Base-by-base conservation (phyloP, 2,888 invertebrate genomes). In the Cerastis rubricosa region DNA sequence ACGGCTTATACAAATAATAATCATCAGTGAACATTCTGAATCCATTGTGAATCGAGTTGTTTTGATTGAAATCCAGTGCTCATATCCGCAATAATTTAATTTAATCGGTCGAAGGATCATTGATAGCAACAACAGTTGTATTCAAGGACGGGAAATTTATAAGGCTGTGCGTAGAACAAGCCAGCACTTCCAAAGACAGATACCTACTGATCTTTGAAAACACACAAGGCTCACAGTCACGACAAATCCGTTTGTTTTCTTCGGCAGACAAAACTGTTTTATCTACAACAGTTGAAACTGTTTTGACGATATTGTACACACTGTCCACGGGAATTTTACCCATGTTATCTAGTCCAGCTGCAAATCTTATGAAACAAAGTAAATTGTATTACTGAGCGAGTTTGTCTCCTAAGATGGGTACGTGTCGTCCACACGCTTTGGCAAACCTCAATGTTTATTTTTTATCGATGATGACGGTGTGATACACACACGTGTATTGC, bases 391-490 rank as follows among this genome's bases (percentile, higher is more conserved):
- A 45, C 22, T 40, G 12, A 65, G n/a, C 51, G 45, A 49, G 17
- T 66, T 49, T 72, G 64, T 79, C 65, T 76, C 22, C 35, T 63
- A 67, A 68, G 35, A 73, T n/a, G 43, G 72, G 75, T 89, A 90
- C 90, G 89, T 89, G 90, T 87, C 75, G 71, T 70, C 29, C 75
- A 85, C 88, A 91, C 84, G 89, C 89, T 91, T 93, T 94, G 94
- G 93, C 93, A 93, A 81, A 80, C 73, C 71, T 79, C 67, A 85
- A 88, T 91, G 91, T 93, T 93, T 94, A 91, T 92, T 91, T 91
- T 92, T 91, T 91, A 89, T 91, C 89, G 88, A 79, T 70, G 70
- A 79, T 81, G 78, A 81, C 57, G 68, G 78, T 87, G 84, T 90
- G 54, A 57, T 81, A 74, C 90, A 84, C 68, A 67, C 90, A 90